A percentile compares a stretch with the other conserved stretches of the same genome.
These are phyloP conservation scores for Netta rufina DNA, from an alignment of 2,797 vertebrate genomes.

Conservation along the genomic window DNA sequence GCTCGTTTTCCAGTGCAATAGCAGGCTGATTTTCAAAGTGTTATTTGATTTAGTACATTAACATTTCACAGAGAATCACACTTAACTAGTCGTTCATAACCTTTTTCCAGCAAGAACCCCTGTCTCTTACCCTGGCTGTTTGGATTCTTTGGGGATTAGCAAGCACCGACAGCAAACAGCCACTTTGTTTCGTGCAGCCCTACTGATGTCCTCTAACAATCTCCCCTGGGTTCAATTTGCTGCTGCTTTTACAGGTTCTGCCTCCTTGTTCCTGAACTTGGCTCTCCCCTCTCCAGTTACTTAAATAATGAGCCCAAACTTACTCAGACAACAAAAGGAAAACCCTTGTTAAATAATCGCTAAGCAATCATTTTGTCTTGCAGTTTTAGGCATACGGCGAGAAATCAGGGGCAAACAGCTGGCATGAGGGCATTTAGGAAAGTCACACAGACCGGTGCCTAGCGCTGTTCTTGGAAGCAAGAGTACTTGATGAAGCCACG, in stretches of 20 bases:
- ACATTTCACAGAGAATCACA: conserved; percentile 48
- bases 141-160: conserved; percentile 16
- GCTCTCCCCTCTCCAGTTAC: background rate
- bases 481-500: background rate
- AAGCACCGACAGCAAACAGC: background rate
- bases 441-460: background rate
- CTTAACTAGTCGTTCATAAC: conserved; percentile 40
- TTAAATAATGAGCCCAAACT: background rate
- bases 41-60: conserved; percentile 10
- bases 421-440: background rate
- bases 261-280: background rate
- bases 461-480: background rate
- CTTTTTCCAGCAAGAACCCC: conserved; percentile 8
- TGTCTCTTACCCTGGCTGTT: background rate
- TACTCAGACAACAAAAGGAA: conserved; percentile 1
- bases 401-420: background rate
- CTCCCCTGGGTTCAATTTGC: conserved; percentile 55
- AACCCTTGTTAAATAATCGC: background rate
- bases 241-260: background rate
- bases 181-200: conserved; percentile 28
- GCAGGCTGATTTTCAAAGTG: background rate
- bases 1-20: background rate
- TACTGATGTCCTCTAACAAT: conserved; percentile 32
- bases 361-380: background rate
- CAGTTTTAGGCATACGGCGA: background rate